These are phyloP conservation scores for Sphaerophoria rueppellii DNA, from an alignment of 2,888 invertebrate species.

Conservation along the genomic window DNA sequence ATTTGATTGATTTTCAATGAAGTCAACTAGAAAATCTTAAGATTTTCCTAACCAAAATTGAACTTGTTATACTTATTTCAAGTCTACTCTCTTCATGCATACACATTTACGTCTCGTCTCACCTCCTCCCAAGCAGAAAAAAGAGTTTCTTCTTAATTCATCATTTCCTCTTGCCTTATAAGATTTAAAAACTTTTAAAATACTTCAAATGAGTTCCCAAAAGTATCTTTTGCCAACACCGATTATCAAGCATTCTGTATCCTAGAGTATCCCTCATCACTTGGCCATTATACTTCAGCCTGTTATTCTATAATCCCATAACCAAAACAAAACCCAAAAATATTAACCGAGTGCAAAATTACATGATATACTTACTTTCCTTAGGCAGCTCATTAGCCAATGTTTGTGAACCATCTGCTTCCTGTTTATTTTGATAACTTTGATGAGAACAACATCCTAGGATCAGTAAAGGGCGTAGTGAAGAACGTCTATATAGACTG, in stretches of 20 bases:
- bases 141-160: background rate
- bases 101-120: too few species aligned
- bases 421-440: constrained; percentile 45
- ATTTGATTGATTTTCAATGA: too few species aligned
- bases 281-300: background rate
- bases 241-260: constrained; percentile 6
- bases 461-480: background rate
- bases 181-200: constrained; percentile 12
- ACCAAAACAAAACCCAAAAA: constrained; percentile 14
- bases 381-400: constrained; percentile 52
- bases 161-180: background rate
- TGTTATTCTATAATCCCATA: background rate
- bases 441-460: constrained; percentile 5
- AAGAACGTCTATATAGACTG: background rate
- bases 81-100: too few species aligned
- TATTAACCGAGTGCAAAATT: constrained; percentile 47
- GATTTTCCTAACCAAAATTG: too few species aligned
- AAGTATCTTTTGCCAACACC: constrained; percentile 29
- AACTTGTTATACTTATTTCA: too few species aligned
- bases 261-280: background rate
- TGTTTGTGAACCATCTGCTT: constrained; percentile 55
- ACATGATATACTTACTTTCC: constrained; percentile 50
- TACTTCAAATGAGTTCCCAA: constrained; percentile 14
- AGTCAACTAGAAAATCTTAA: too few species aligned
- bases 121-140: too few species aligned